Percentiles rank a stretch among this genome's conserved stretches.
Evolutionary conservation across 64 coral and sea anemone genomes (phyloP).

Genomic region (Dendrophyllia cribrosa): DNA sequence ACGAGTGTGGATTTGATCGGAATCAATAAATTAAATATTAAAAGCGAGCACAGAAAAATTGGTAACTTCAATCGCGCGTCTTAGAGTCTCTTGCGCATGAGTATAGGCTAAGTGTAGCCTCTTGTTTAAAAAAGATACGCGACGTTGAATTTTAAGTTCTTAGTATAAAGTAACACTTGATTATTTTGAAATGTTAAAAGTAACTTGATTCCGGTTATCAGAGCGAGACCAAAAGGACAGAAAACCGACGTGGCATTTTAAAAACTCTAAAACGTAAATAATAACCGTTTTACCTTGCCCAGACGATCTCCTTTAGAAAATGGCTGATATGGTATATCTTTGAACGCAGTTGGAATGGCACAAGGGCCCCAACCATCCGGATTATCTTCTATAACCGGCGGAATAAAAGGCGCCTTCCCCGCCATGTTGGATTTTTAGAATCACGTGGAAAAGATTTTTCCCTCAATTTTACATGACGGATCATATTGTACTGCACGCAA

Average conservation of each 20-base stretch:
- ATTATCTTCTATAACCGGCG: conserved; percentile 98
- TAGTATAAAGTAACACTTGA: too few relatives aligned
- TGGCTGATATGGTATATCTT: conserved; percentile 98
- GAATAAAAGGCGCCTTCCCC: conserved; percentile 90
- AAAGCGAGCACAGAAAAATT: too few relatives aligned
- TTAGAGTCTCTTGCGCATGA: too few relatives aligned
- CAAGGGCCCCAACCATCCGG: conserved; percentile 98
- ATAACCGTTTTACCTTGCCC: conserved; percentile 74
- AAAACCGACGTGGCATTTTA: conserved; percentile 67
- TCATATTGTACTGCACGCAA: neutral
- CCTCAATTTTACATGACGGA: neutral
- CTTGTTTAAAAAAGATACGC: too few relatives aligned
- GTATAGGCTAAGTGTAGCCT: too few relatives aligned
- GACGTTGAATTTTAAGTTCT: too few relatives aligned
- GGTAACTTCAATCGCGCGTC: too few relatives aligned
- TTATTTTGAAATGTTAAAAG: too few relatives aligned
- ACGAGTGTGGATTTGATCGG: too few relatives aligned
- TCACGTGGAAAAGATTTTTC: neutral
- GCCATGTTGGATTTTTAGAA: conserved; percentile 79
- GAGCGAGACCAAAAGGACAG: neutral
- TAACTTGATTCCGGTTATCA: too few relatives aligned
- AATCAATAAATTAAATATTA: too few relatives aligned
- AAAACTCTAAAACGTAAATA: conserved; percentile 1
- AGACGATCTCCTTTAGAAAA: conserved; percentile 99
- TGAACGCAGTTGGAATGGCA: conserved; percentile 94